Conservation (phyloP, 2,888 invertebrate genomes). For the Ectropis crepuscularia region DNA sequence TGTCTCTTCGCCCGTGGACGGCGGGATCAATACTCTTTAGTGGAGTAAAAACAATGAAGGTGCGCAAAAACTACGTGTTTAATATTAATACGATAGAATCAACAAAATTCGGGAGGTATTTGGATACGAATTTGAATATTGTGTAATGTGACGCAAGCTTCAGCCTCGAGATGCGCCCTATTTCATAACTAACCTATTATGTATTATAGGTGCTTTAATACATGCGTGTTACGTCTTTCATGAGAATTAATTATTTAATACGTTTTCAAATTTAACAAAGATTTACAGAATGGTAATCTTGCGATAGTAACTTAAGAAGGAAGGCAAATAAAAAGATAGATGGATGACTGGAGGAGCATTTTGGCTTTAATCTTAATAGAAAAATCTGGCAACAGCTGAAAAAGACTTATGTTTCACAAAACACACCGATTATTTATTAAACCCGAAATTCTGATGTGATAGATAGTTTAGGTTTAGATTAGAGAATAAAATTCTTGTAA, state of each 20-base stretch:
- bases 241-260: constrained; percentile 7
- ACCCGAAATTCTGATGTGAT: too few relatives aligned
- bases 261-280: background rate
- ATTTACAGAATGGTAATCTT: background rate
- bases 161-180: constrained; percentile 76
- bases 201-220: constrained; percentile 7
- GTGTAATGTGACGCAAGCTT: constrained; percentile 70
- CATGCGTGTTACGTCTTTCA: constrained; percentile 3
- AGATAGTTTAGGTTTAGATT: too few relatives aligned
- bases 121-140: constrained; percentile 76
- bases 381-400: too few relatives aligned
- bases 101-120: constrained; percentile 66
- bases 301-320: too few relatives aligned
- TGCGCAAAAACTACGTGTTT: constrained; percentile 59
- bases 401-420: too few relatives aligned
- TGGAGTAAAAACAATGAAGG: constrained; percentile 42
- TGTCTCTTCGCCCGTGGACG: constrained; percentile 30
- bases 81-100: constrained; percentile 63
- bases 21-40: constrained; percentile 39
- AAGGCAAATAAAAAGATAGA: too few relatives aligned
- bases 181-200: constrained; percentile 59
- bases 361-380: too few relatives aligned
- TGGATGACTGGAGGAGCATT: too few relatives aligned
- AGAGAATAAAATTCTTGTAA: too few relatives aligned
- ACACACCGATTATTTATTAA: too few relatives aligned